A percentile compares a stretch with the other conserved stretches of the same genome.
Conservation (phyloP, 2,797 vertebrate genomes). For the Enteromius treurensis region DNA sequence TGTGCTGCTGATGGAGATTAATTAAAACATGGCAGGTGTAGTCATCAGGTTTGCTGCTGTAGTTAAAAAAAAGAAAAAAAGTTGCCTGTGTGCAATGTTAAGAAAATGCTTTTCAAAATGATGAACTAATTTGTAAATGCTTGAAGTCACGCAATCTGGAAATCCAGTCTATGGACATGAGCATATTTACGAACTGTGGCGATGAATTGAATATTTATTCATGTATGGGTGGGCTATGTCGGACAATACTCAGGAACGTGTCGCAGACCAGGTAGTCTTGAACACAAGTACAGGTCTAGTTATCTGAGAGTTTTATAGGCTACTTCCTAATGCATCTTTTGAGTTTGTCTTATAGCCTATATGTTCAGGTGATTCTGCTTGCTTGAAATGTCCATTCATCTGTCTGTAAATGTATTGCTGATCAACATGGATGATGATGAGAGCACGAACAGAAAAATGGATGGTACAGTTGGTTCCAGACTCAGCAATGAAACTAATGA, state of each 20-base stretch:
- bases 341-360: not conserved
- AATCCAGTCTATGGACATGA: not conserved
- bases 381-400: not conserved
- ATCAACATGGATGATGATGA: constrained; percentile 7
- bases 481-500: not conserved
- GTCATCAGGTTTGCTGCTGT: not conserved
- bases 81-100: not conserved
- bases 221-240: not conserved
- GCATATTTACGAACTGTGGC: not conserved
- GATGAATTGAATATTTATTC: not conserved
- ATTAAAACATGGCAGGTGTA: constrained; percentile 30
- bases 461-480: not conserved
- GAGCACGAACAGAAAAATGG: not conserved
- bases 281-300: not conserved
- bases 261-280: not conserved
- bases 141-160: not conserved
- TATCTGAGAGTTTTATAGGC: not conserved
- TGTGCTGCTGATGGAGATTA: constrained; percentile 10
- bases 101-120: not conserved
- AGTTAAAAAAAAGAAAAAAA: not conserved
- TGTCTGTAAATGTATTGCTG: not conserved
- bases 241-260: not conserved
- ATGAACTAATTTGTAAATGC: not conserved
- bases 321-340: not conserved
- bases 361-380: not conserved